Percentiles rank a stretch among this genome's conserved stretches.
Conservation (phyloP, 2,797 vertebrate species). For the Gadopsis bispinosus region DNA sequence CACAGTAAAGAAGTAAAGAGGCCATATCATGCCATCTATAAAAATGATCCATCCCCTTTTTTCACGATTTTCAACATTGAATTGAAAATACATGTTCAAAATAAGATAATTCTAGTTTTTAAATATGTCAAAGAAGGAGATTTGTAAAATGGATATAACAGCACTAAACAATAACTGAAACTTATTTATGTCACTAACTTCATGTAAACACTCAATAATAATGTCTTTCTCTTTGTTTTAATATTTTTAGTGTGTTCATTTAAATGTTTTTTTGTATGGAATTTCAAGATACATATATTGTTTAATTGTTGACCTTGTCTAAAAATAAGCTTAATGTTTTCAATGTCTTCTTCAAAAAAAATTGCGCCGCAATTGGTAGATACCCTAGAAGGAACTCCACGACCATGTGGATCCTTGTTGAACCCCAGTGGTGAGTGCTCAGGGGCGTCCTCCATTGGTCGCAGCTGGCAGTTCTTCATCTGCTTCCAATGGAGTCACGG, state of each 20-base stretch:
- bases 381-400: neutral
- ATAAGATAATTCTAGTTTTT: neutral
- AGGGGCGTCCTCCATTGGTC: slow-evolving; percentile 46
- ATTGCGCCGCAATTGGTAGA: neutral
- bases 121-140: neutral
- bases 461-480: slow-evolving; percentile 66
- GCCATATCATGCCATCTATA: neutral
- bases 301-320: too few relatives aligned
- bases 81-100: slow-evolving; percentile 6
- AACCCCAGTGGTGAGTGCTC: slow-evolving; percentile 34
- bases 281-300: too few relatives aligned
- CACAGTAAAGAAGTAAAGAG: neutral
- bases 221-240: neutral
- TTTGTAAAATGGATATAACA: neutral
- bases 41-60: neutral
- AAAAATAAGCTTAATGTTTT: too few relatives aligned
- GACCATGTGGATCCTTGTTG: slow-evolving; percentile 8
- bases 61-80: neutral
- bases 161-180: neutral
- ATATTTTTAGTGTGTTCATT: too few relatives aligned
- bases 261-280: too few relatives aligned
- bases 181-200: neutral
- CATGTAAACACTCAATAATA: neutral
- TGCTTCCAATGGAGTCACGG: slow-evolving; percentile 53
- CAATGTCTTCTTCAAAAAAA: neutral